These are phyloP conservation scores for Coregonus suidteri DNA, from an alignment of 2,797 vertebrate genomes.

Conservation along the genomic window DNA sequence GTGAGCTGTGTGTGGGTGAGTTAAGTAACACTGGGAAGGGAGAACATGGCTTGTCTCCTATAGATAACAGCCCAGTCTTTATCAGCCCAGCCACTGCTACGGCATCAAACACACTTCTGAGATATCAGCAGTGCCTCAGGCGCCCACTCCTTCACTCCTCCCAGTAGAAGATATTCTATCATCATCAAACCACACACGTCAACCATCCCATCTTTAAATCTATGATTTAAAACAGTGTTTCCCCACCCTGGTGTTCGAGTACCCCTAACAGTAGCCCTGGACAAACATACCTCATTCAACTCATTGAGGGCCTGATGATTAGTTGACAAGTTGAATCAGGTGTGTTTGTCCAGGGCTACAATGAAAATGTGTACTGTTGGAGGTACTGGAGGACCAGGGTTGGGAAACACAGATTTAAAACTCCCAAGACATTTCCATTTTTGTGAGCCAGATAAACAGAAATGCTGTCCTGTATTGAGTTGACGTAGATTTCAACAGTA, in stretches of 20 bases:
- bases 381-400: too few relatives aligned
- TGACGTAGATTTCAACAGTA: slow-evolving; percentile 12
- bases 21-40: neutral
- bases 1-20: neutral
- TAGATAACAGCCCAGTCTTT: neutral
- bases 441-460: neutral
- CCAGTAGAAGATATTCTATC: too few relatives aligned
- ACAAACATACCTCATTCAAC: too few relatives aligned
- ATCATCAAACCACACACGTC: neutral
- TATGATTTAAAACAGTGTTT: neutral
- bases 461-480: slow-evolving; percentile 5
- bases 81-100: neutral
- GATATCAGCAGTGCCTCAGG: neutral
- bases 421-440: neutral
- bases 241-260: too few relatives aligned
- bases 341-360: too few relatives aligned
- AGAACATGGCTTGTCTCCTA: neutral
- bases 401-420: neutral
- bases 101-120: neutral
- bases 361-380: too few relatives aligned
- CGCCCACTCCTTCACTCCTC: too few relatives aligned
- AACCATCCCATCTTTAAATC: neutral
- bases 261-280: too few relatives aligned
- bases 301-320: too few relatives aligned
- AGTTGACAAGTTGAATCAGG: too few relatives aligned